Evolutionary conservation across 2,888 invertebrate genomes (phyloP), one percentile per base, ranked within the genome.

Genomic region (Acheta domesticus): DNA sequence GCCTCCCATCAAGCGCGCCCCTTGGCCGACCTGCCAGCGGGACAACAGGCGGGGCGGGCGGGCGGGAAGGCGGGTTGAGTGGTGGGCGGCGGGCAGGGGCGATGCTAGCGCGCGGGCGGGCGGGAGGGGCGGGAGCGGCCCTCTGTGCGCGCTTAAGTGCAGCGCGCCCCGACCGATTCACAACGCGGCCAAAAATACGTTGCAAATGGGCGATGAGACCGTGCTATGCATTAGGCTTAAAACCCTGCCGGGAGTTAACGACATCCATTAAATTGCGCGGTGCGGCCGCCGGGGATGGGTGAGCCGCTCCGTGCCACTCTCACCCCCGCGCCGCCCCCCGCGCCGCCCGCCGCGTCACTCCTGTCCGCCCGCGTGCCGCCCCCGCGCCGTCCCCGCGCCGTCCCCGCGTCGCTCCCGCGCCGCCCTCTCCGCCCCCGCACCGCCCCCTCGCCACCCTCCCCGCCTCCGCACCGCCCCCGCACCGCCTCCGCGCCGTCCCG

Each of bases 111-210:
- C 62, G 16, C 16, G 62, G 16, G 62, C 14, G n/a, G 19, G 14
- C 62, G 16, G 62, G 62, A 3, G 62, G 62, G 62, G n/a, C 62
- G 62, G 62, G 62, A 8, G n/a, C 62, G 1, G n/a, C 36, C 16
- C 16, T 62, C 62, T 62, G 62, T 62, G 62, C 62, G 62, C 62
- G 62, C 62, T 16, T 62, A 16, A 62, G 62, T 62, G 62, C 62
- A 62, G 16, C n/a, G 62, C 16, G 4, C 16, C 62, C 62, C 62
- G 16, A 62, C 62, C 62, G 62, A 62, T 62, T 62, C 62, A 62
- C 62, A 62, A n/a, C 62, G 62, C 62, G n/a, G 62, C 62, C 62
- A 62, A 62, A 62, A 62, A 62, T 62, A 62, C 62, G 62, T 62
- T 62, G 62, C 16, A 62, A 16, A 62, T 62, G 62, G 62, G 62